Base-by-base conservation (phyloP, 2,113 vertebrate species). In the Catharus bicknelli region DNA sequence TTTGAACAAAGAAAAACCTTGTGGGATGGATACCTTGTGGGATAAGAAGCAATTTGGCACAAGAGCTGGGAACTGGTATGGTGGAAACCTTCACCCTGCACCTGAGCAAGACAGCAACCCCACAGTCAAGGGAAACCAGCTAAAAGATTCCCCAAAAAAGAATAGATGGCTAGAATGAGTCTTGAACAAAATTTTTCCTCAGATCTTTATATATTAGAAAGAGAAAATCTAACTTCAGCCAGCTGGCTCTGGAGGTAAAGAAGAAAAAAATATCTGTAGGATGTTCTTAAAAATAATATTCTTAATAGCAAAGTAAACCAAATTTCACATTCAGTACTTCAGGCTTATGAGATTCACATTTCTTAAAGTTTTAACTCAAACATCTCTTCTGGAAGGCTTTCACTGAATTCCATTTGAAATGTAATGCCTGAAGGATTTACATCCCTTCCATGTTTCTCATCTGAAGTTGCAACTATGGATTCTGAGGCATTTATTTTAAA, bases 361-460 rank as follows among this genome's bases (percentile, higher is more conserved):
- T 85, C 75, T 83, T 88, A 88, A 83, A 92, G 72, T 36, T 88
- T 86, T 79, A 66, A 88, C 25, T 90, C 55, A 45, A 79, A 86
- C 14, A 59, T 45, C 47, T 90, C 38, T 83, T 92, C 50, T 69
- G 68, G 88, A 90, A 66, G 42, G 29, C 40, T 88, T 79, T 76
- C 40, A 48, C 2, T 3, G 3, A 77, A 18, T 50, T 76, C 20
- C 25, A 42, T 67, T 88, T 88, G 40, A 78, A 48, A 89, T 26
- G 11, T 16, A 75, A 43, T 26, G 48, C 43, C 20, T 55, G 25
- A 48, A 68, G 59, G n/a, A 84, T 43, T 83, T 67, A 50, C 23
- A 55, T 66, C 26, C 34, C 45, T 84, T 86, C 40, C 19, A 4
- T 36, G 16, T 45, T 84, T 92, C 66, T 85, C 32, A 77, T 51